These are phyloP conservation scores for Scomberomorus guttatus DNA, from an alignment of 2,797 vertebrate genomes.

Conservation along the genomic window DNA sequence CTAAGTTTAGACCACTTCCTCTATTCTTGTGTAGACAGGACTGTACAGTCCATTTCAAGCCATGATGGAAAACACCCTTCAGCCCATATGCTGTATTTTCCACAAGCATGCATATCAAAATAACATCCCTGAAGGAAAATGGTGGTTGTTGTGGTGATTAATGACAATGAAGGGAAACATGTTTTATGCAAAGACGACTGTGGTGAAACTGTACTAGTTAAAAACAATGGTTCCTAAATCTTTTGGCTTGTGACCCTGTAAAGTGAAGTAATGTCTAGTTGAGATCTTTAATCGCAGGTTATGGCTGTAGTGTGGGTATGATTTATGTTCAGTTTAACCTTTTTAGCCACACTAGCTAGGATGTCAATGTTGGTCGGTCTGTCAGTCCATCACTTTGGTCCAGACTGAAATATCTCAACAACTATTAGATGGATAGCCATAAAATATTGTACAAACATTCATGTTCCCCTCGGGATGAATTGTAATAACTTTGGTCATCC, in stretches of 20 bases:
- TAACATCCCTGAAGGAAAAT: conserved; percentile 56
- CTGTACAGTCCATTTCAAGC: conserved; percentile 54
- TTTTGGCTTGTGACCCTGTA: background rate
- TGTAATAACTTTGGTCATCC: too few species aligned
- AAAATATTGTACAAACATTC: too few species aligned
- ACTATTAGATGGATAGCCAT: background rate
- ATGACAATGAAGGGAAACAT: conserved; percentile 61
- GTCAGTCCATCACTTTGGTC: too few species aligned
- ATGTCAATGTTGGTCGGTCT: too few species aligned
- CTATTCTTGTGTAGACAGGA: conserved; percentile 60
- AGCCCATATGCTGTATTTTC: conserved; percentile 62
- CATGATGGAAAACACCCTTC: conserved; percentile 73
- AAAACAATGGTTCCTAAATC: background rate
- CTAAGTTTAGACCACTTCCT: conserved; percentile 80
- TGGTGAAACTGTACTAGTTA: background rate
- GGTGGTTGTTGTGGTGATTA: conserved; percentile 17
- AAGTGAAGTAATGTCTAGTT: too few species aligned
- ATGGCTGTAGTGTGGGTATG: too few species aligned
- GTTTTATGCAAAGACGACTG: conserved; percentile 35
- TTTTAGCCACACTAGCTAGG: too few species aligned
- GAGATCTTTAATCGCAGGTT: too few species aligned
- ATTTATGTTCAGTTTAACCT: too few species aligned
- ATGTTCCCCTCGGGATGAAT: too few species aligned
- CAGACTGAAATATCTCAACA: background rate
- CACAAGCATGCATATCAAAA: conserved; percentile 60